Conservation (phyloP, 2,113 vertebrate species). For the Chelonoidis abingdonii region DNA sequence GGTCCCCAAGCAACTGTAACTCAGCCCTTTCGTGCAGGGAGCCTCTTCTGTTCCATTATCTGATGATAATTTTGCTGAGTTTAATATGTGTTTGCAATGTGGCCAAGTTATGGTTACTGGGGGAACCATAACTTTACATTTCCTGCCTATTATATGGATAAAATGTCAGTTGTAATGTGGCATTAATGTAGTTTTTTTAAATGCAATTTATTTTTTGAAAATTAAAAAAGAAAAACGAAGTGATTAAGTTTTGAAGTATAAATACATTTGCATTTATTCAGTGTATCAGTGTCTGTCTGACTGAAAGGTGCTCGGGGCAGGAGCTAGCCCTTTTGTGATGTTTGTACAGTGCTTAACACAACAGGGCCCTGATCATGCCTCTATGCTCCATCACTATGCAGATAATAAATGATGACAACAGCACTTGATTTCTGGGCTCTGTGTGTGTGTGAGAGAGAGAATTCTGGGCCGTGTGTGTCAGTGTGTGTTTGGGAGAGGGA, state of each 20-base stretch:
- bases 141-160: conserved; percentile 37
- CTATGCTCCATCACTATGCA: not conserved
- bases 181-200: conserved; percentile 50
- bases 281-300: not conserved
- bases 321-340: not conserved
- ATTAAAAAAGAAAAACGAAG: not conserved
- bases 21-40: conserved; percentile 6
- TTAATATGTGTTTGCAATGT: conserved; percentile 51
- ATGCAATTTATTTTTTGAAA: not conserved
- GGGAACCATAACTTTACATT: conserved; percentile 75
- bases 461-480: conserved; percentile 11
- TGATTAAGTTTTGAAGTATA: not conserved
- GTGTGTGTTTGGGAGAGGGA: not conserved
- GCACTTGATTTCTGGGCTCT: conserved; percentile 27
- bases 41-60: conserved; percentile 57
- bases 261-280: conserved; percentile 29
- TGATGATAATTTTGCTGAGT: conserved; percentile 62
- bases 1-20: conserved; percentile 66
- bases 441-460: not conserved
- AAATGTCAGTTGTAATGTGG: conserved; percentile 51
- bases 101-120: conserved; percentile 68
- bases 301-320: not conserved
- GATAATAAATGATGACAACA: not conserved
- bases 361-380: not conserved
- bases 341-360: not conserved